Base-by-base conservation (phyloP, 2,113 vertebrate genomes). In the Sinocyclocheilus anshuiensis region DNA sequence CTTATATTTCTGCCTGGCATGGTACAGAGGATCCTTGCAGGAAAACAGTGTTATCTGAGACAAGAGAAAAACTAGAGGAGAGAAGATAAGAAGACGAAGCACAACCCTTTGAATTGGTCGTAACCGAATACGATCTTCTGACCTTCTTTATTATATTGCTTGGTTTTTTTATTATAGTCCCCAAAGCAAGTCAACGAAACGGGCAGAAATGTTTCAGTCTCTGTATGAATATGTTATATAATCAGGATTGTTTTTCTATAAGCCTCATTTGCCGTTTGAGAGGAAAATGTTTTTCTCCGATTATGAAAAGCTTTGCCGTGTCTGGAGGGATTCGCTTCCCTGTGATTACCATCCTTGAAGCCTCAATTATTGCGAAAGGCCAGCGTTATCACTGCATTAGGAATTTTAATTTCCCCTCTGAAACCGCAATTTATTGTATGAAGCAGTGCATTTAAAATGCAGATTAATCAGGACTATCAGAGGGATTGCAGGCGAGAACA, bases 321-420 rank as follows among this genome's bases (percentile, higher is more conserved):
- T 81, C 89, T 88, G 4, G 18, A 15, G 84, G 87, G 87, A 88
- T 53, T 8, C 26, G 13, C 65, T 71, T 84, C 50, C 89, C 81
- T 89, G 59, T 85, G 88, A 87, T 89, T 84, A 29, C 89, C 80
- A 82, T 91, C 89, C 90, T 90, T 84, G 77, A 84, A 91, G 93
- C 89, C 83, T 90, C 91, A 92, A 89, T 94, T 92, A 94, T 86
- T 84, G 69, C 86, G 86, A 93, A 91, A 93, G 89, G 90, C 91
- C 87, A 90, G 89, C 53, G 88, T 89, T 90, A 87, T 92, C 92
- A 86, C 84, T 86, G 86, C 83, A 85, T 90, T 83, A 24, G 84
- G 89, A 89, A 91, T 91, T 89, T 91, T 91, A 85, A 92, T 92
- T 93, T 91, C 88, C 86, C 88, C 82, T 87, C 77, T 88, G 87